A percentile compares a stretch with the other conserved stretches of the same genome.
phyloP scores from a whole-genome alignment of 30 jellyfish, hydroid and myxozoan genomes.

The Mastigias papua region DNA sequence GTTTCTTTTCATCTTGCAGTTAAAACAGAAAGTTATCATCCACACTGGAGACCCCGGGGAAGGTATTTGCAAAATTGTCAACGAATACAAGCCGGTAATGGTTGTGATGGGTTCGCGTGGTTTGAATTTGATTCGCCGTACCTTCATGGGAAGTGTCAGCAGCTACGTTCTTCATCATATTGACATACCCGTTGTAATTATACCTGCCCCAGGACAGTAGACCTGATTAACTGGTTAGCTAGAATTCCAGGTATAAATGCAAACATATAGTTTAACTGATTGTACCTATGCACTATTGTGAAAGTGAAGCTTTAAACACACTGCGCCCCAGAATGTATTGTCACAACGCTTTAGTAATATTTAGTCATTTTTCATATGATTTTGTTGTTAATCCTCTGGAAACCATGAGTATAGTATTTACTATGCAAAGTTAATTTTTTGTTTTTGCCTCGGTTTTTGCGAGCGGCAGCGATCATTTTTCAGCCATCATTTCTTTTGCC shows the following conservation, averaged over 20 bases:
- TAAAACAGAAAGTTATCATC: conserved; percentile 62
- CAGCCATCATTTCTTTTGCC: no score
- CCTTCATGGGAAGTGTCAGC: conserved; percentile 83
- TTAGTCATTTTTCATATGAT: background rate
- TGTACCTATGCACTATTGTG: background rate
- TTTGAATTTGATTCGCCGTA: conserved; percentile 65
- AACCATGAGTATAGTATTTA: no score
- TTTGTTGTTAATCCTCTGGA: background rate
- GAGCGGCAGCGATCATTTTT: no score
- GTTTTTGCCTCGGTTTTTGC: no score
- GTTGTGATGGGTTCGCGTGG: conserved; percentile 78
- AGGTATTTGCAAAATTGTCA: conserved; percentile 65
- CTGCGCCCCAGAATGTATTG: background rate
- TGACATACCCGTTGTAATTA: conserved; percentile 64
- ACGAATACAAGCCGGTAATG: conserved; percentile 65
- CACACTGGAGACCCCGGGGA: conserved; percentile 77
- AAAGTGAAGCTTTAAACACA: background rate
- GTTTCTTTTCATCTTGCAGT: conserved; percentile 14
- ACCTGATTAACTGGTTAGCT: background rate
- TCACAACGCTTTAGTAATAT: background rate
- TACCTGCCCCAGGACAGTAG: conserved; percentile 45
- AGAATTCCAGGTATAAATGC: no score
- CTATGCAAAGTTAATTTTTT: no score
- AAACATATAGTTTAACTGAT: no score
- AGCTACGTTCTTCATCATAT: conserved; percentile 74